Percentiles rank a stretch among this genome's conserved stretches.
phyloP scores from a whole-genome alignment of 2,113 vertebrate genomes.

The Drymodes brunneopygia region DNA sequence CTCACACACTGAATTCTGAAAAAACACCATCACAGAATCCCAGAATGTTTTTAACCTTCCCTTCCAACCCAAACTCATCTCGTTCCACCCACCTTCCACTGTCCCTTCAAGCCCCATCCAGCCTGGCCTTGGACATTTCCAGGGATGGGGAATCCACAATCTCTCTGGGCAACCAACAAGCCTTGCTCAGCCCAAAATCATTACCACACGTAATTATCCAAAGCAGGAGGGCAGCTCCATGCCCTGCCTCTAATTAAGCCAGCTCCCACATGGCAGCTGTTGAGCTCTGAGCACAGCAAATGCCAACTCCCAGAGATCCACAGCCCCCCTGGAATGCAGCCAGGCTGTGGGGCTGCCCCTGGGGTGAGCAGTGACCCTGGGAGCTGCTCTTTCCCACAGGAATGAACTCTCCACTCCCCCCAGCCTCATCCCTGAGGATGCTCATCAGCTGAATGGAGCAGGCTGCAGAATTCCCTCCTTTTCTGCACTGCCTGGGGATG shows the following conservation, averaged over 20 bases:
- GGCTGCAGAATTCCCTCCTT: rapidly evolving
- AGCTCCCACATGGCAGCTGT: not conserved
- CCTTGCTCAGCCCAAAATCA: not conserved
- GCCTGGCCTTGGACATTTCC: not conserved
- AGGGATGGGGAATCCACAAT: not conserved
- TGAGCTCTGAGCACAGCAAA: not conserved
- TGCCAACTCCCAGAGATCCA: rapidly evolving
- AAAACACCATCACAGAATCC: not conserved
- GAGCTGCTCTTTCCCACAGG: not conserved
- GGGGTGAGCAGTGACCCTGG: not conserved
- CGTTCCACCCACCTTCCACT: not conserved
- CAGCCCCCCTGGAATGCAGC: not conserved
- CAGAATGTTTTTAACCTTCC: not conserved
- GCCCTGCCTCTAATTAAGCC: not conserved
- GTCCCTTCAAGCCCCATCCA: rapidly evolving
- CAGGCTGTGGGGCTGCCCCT: not conserved
- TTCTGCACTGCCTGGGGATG: not conserved
- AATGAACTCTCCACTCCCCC: not conserved
- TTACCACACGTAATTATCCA: not conserved
- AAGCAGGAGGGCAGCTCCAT: not conserved
- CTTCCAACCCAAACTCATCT: not conserved
- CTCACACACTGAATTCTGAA: rapidly evolving
- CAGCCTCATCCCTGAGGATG: not conserved
- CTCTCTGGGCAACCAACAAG: not conserved
- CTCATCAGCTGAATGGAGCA: not conserved